phyloP scores from a whole-genome alignment of 2,888 invertebrate genomes.

The Lepas anatifera region DNA sequence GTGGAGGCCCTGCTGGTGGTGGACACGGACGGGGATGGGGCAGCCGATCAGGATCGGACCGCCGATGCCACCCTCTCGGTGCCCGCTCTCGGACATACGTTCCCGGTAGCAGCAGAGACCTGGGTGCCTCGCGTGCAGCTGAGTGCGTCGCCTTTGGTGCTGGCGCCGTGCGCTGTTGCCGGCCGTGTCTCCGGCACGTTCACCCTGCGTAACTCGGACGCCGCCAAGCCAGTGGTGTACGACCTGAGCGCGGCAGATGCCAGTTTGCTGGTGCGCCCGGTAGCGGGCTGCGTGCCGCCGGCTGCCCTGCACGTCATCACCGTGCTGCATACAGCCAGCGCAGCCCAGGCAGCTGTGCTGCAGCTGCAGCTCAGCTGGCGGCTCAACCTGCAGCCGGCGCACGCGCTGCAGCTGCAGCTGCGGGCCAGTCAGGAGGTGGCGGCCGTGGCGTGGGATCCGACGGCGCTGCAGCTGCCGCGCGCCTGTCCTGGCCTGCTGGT shows the following conservation, averaged over 20 bases:
- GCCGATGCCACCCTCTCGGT: neutral
- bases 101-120: neutral
- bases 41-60: neutral
- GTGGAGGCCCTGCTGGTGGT: neutral
- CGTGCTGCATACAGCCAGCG: neutral
- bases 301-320: neutral
- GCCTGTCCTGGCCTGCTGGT: neutral
- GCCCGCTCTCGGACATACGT: neutral
- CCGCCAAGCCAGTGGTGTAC: neutral
- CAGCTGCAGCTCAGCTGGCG: neutral
- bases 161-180: neutral
- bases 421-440: neutral
- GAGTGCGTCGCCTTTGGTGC: neutral
- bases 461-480: neutral
- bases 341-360: neutral
- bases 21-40: neutral
- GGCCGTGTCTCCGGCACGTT: neutral
- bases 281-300: neutral
- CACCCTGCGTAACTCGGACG: neutral
- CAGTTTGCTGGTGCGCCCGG: neutral
- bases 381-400: neutral
- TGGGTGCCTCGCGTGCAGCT: slow-evolving; percentile 3
- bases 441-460: neutral
- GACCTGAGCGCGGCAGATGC: neutral
- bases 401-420: neutral